phyloP scores from a whole-genome alignment of 2,797 vertebrate genomes.

The Petrocephalus schoutedeni region DNA sequence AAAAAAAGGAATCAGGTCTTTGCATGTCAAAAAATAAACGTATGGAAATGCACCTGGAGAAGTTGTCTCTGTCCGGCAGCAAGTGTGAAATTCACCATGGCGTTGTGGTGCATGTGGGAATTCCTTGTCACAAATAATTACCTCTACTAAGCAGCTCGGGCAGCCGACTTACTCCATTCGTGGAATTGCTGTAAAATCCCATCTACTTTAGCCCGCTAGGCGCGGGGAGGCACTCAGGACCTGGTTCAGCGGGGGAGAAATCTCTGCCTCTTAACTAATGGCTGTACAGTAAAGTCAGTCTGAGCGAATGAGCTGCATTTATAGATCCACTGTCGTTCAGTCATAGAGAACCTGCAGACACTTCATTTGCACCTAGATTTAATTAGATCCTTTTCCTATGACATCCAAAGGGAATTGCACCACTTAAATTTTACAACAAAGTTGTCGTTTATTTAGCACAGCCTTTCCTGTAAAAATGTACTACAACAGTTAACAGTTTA shows the following conservation, averaged over 20 bases:
- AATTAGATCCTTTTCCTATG: background rate
- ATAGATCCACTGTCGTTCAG: background rate
- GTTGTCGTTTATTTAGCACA: background rate
- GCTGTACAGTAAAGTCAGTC: background rate
- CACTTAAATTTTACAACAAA: background rate
- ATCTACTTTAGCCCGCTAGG: background rate
- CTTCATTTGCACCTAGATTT: background rate
- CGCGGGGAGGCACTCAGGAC: background rate
- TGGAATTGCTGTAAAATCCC: background rate
- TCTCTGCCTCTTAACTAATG: background rate
- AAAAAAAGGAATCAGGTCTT: background rate
- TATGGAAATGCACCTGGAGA: constrained; percentile 15
- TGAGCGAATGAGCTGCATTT: background rate
- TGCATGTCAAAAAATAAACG: background rate
- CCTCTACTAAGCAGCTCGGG: constrained; percentile 62
- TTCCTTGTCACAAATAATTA: constrained; percentile 73
- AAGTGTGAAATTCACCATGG: constrained; percentile 64
- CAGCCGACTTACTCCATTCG: constrained; percentile 39
- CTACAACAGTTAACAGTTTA: background rate
- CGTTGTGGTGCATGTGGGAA: constrained; percentile 65
- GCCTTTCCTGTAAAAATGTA: background rate
- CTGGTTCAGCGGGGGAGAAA: background rate
- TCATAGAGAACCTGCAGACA: background rate
- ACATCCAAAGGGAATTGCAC: constrained; percentile 1
- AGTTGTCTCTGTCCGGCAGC: constrained; percentile 50